Conservation (phyloP, 2,888 invertebrate species). For the Cryptocephalus primarius region DNA sequence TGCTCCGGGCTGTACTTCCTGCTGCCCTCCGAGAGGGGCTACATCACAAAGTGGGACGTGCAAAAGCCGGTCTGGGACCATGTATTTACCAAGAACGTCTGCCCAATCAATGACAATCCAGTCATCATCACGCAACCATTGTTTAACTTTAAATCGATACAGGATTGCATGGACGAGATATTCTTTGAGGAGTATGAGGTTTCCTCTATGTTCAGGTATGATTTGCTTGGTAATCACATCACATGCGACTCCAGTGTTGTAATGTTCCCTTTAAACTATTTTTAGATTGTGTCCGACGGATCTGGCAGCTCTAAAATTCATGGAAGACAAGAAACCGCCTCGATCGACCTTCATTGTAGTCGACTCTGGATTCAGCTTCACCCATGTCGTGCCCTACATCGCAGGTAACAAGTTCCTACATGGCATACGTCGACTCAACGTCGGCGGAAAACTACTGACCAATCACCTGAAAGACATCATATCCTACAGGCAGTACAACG, state of each 20-base stretch:
- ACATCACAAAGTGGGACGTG: conserved; percentile 90
- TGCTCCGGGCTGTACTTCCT: conserved; percentile 90
- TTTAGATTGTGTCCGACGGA: conserved; percentile 61
- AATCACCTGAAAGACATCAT: conserved; percentile 97
- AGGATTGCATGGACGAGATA: conserved; percentile 90
- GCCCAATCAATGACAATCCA: conserved; percentile 65
- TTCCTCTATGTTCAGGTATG: conserved; percentile 57
- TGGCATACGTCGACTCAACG: conserved; percentile 75
- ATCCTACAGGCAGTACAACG: conserved; percentile 92
- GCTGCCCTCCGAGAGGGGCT: conserved; percentile 90
- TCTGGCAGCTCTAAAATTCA: conserved; percentile 42
- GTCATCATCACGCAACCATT: conserved; percentile 88
- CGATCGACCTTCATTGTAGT: conserved; percentile 52
- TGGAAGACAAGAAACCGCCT: conserved; percentile 11
- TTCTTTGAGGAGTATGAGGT: conserved; percentile 97
- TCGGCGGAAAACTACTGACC: conserved; percentile 90
- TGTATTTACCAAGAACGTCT: conserved; percentile 78
- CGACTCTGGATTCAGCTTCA: conserved; percentile 93
- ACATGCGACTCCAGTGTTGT: too few relatives aligned
- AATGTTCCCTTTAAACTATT: too few relatives aligned
- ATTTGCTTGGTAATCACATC: background rate
- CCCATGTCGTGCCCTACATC: conserved; percentile 87
- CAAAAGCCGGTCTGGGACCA: conserved; percentile 96
- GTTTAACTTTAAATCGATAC: conserved; percentile 84
- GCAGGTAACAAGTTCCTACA: conserved; percentile 48